phyloP scores from a whole-genome alignment of 2,113 vertebrate species.

The Neodontobutis hainanensis region DNA sequence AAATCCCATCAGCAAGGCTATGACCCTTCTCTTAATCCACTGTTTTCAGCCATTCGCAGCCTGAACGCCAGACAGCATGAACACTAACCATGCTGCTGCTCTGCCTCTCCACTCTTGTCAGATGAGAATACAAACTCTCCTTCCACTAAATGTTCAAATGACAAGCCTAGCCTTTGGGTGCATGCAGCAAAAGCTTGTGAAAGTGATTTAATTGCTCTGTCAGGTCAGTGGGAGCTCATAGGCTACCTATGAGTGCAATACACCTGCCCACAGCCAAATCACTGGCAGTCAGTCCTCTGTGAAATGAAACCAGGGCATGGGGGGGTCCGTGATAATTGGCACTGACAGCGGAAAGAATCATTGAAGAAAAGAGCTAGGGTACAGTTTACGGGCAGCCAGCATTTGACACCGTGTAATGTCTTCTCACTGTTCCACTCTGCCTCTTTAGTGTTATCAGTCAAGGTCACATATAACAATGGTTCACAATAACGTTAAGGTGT shows the following conservation, averaged over 20 bases:
- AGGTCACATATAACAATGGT: not conserved
- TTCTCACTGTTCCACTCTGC: slow-evolving; percentile 11
- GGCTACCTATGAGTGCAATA: slow-evolving; percentile 61
- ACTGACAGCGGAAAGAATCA: slow-evolving; percentile 63
- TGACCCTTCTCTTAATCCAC: slow-evolving; percentile 68
- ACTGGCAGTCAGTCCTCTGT: slow-evolving; percentile 29
- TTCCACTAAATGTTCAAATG: slow-evolving; percentile 69
- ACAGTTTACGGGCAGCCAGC: slow-evolving; percentile 46
- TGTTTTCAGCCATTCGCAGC: slow-evolving; percentile 63
- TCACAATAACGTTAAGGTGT: slow-evolving; percentile 18
- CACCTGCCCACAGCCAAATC: slow-evolving; percentile 67
- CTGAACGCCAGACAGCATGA: slow-evolving; percentile 35
- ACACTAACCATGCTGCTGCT: slow-evolving; percentile 3
- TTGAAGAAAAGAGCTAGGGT: slow-evolving; percentile 46
- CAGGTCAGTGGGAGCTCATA: slow-evolving; percentile 55
- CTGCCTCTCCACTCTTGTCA: not conserved
- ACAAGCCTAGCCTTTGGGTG: slow-evolving; percentile 42
- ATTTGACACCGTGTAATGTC: slow-evolving; percentile 40
- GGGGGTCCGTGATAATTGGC: slow-evolving; percentile 49
- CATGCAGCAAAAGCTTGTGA: slow-evolving; percentile 23
- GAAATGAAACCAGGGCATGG: slow-evolving; percentile 24
- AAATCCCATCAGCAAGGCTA: slow-evolving; percentile 71
- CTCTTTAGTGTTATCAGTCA: slow-evolving; percentile 24
- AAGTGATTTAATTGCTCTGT: slow-evolving; percentile 73
- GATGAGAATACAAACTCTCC: slow-evolving; percentile 36